Evolutionary conservation across 2,113 vertebrate species (phyloP).

Genomic region (Rhynchomys soricoides): DNA sequence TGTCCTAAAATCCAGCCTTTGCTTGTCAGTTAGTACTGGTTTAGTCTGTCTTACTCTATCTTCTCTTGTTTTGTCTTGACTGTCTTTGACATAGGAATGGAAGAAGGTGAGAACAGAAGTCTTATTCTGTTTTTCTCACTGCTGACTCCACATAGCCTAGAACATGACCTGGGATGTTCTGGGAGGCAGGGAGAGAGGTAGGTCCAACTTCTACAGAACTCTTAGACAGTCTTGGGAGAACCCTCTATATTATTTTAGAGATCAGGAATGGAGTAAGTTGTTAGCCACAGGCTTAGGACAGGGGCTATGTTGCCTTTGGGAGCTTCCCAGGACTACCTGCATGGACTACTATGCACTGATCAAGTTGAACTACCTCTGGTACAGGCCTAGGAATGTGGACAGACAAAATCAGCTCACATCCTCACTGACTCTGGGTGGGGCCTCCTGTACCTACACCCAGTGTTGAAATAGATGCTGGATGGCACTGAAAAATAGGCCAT

Average conservation of each 20-base stretch:
- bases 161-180: not conserved
- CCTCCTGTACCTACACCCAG: slow-evolving; percentile 63
- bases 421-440: slow-evolving; percentile 62
- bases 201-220: not conserved
- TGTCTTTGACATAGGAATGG: not conserved
- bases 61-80: not conserved
- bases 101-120: not conserved
- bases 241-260: not conserved
- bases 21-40: not conserved
- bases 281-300: not conserved
- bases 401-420: not conserved
- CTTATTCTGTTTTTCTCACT: not conserved
- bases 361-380: slow-evolving; percentile 8
- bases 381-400: slow-evolving; percentile 68
- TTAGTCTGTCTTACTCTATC: not conserved
- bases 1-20: not conserved
- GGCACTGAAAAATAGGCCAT: slow-evolving; percentile 64
- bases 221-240: not conserved
- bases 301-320: not conserved
- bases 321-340: not conserved
- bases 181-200: not conserved
- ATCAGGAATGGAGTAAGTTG: not conserved
- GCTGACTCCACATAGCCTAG: not conserved
- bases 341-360: not conserved
- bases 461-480: not conserved